Evolutionary conservation across 2,888 invertebrate genomes (phyloP), one percentile per base, ranked within the genome.

Genomic region (Atrina japonica): DNA sequence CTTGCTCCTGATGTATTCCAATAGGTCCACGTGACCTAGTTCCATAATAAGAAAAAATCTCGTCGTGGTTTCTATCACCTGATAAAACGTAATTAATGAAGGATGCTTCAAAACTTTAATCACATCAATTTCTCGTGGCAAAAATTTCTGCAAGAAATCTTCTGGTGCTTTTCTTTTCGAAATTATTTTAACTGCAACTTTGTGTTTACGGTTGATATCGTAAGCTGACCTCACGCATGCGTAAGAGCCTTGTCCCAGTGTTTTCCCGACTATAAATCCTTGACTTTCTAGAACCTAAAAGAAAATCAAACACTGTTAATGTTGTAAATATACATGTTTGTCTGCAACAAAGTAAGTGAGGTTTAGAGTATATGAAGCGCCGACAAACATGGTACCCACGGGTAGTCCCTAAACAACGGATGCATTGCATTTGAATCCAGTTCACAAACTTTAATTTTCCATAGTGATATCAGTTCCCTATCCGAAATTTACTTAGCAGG

Each of bases 101-200:
- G 85, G 83, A 71, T 89, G 89, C 25, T 81, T 78, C 18, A 89
- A 65, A 5, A 76, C 70, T 70, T 83, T 85, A 40, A 89, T 82
- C 5, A 87, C 81, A n/a, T 86, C 86, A 11, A 88, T 83, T 75
- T 89, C 89, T 53, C 89, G 81, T 1, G 89, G 89, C 11, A 89
- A 77, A 73, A 89, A 89, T 73, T 89, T 89, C 2, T 65, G 64
- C 16, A 89, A 63, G 60, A 84, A 89, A 53, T 88, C 89, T 2
- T 77, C 72, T 5, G 85, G 87, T 2, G 88, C 87, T 49, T 83
- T 84, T 56, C 79, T 79, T 75, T 88, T 89, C 5, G 85, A 85
- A 2, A 89, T 87, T 45, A 89, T 86, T 79, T 89, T 89, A n/a
- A 89, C 80, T 0, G 89, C 89, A 0, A 89, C 87, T 67, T 83